Evolutionary conservation across 2,888 invertebrate genomes (phyloP).

Genomic region (Diarsia rubi): DNA sequence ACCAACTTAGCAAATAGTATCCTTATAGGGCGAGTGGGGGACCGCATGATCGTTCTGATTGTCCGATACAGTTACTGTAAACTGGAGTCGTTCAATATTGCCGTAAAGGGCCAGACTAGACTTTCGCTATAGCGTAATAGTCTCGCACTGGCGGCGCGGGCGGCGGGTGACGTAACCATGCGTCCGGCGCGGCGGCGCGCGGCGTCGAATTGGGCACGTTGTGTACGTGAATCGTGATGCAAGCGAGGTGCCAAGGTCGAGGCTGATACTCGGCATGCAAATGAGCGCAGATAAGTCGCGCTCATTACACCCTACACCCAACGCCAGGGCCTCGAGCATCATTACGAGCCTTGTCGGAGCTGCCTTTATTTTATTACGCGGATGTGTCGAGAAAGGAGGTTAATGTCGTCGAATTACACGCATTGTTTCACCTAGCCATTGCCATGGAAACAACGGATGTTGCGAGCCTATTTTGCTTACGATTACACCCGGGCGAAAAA

Average conservation of each 20-base stretch:
- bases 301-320: slow-evolving; percentile 86
- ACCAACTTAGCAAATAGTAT: slow-evolving; percentile 37
- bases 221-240: slow-evolving; percentile 76
- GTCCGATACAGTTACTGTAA: slow-evolving; percentile 20
- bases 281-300: slow-evolving; percentile 87
- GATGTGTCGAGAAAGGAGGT: slow-evolving; percentile 87
- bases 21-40: slow-evolving; percentile 41
- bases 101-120: slow-evolving; percentile 65
- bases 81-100: slow-evolving; percentile 57
- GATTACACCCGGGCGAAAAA: slow-evolving; percentile 54
- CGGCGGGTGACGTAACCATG: slow-evolving; percentile 73
- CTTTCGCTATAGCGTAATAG: slow-evolving; percentile 73
- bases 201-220: slow-evolving; percentile 75
- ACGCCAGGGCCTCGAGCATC: slow-evolving; percentile 78
- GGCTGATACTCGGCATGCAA: slow-evolving; percentile 87
- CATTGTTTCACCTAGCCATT: slow-evolving; percentile 85
- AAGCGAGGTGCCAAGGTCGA: slow-evolving; percentile 88
- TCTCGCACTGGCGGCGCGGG: slow-evolving; percentile 43
- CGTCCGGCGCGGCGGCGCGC: slow-evolving; percentile 60
- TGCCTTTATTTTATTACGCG: slow-evolving; percentile 86
- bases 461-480: slow-evolving; percentile 66
- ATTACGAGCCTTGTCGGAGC: slow-evolving; percentile 83
- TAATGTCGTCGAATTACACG: slow-evolving; percentile 86
- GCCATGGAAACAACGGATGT: slow-evolving; percentile 78
- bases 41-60: slow-evolving; percentile 39